Evolutionary conservation across 2,888 invertebrate species (phyloP).

Genomic region (Falcaria lacertinaria): DNA sequence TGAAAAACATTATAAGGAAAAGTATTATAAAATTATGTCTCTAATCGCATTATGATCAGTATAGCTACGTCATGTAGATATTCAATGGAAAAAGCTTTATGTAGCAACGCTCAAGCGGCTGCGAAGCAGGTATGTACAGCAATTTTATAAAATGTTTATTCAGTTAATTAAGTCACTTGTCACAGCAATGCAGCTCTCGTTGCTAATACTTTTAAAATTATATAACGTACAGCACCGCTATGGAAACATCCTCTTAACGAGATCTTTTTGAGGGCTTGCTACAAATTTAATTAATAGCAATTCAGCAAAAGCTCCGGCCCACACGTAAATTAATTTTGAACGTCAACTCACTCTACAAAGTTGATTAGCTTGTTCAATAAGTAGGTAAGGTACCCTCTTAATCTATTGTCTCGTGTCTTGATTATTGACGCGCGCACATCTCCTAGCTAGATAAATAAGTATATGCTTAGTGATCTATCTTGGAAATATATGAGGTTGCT

Average conservation of each 20-base stretch:
- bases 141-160: constrained; percentile 46
- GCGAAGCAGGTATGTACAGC: constrained; percentile 18
- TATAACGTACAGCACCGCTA: constrained; percentile 58
- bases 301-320: constrained; percentile 28
- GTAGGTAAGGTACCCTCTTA: too few relatives aligned
- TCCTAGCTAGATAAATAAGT: too few relatives aligned
- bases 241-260: constrained; percentile 55
- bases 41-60: too few relatives aligned
- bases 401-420: too few relatives aligned
- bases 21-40: too few relatives aligned
- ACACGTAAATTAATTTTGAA: neutral
- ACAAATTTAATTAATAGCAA: constrained; percentile 54
- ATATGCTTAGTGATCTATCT: too few relatives aligned
- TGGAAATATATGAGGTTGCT: too few relatives aligned
- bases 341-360: neutral
- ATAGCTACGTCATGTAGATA: too few relatives aligned
- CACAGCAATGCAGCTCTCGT: constrained; percentile 49
- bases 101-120: neutral
- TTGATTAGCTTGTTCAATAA: too few relatives aligned
- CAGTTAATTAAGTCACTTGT: constrained; percentile 68
- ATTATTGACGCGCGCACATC: too few relatives aligned
- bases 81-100: neutral
- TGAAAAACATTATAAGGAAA: too few relatives aligned
- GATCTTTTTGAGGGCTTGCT: constrained; percentile 47
- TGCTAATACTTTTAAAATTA: constrained; percentile 64